Evolutionary conservation across 2,113 vertebrate genomes (phyloP).

Genomic region (Python bivittatus): DNA sequence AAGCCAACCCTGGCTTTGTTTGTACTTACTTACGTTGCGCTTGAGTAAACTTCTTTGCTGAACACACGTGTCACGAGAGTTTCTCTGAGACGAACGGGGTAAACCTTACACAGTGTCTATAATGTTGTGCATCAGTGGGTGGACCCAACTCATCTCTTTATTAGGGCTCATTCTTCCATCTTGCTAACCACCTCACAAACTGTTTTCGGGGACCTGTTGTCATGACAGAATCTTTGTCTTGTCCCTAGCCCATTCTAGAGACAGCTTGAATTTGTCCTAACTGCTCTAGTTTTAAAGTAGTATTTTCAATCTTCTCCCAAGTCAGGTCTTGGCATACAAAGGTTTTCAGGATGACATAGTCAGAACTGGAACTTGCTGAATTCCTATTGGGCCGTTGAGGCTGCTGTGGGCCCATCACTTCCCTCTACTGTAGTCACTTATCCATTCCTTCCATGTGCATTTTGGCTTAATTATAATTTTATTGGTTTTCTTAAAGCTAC

Average conservation of each 20-base stretch:
- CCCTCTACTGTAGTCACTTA: neutral
- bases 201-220: neutral
- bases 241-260: neutral
- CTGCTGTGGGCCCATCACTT: neutral
- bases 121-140: neutral
- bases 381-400: neutral
- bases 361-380: neutral
- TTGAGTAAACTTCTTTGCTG: no score
- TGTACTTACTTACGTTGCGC: no score
- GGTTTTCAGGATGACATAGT: neutral
- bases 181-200: neutral
- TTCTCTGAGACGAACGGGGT: no score
- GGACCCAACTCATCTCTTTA: neutral
- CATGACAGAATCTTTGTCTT: neutral
- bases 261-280: neutral
- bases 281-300: neutral
- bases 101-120: no score
- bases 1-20: no score
- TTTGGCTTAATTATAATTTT: neutral
- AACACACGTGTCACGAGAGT: no score
- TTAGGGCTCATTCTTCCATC: neutral
- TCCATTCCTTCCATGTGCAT: neutral
- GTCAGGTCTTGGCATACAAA: neutral
- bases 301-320: neutral
- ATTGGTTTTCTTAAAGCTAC: neutral